Evolutionary conservation across 2,797 vertebrate species (phyloP).

Genomic region (Benthosema pterotum): DNA sequence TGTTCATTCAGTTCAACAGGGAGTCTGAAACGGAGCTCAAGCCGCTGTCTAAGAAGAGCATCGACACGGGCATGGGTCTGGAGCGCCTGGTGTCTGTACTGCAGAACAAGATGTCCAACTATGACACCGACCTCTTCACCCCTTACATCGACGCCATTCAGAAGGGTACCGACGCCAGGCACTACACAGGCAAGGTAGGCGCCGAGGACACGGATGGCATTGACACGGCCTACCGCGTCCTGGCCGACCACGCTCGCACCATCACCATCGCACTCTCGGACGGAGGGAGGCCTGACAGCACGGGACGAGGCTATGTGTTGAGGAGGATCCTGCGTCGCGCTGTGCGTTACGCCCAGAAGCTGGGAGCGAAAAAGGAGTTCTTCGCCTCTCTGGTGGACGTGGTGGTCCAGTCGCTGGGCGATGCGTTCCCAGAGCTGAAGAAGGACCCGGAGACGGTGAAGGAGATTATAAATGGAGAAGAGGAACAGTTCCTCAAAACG

Average conservation of each 20-base stretch:
- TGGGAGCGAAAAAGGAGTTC: constrained; percentile 85
- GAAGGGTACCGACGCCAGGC: constrained; percentile 86
- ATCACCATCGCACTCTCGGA: constrained; percentile 88
- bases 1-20: constrained; percentile 92
- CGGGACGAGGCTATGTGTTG: constrained; percentile 87
- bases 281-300: constrained; percentile 87
- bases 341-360: constrained; percentile 81
- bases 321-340: constrained; percentile 88
- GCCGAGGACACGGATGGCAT: constrained; percentile 84
- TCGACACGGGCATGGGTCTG: constrained; percentile 90
- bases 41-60: constrained; percentile 88
- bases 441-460: constrained; percentile 90
- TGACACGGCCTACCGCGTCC: constrained; percentile 90
- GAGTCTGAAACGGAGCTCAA: constrained; percentile 84
- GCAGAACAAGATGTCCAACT: constrained; percentile 92
- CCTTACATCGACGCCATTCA: constrained; percentile 90
- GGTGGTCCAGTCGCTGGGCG: constrained; percentile 87
- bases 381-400: constrained; percentile 88
- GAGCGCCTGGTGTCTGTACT: constrained; percentile 88
- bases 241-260: constrained; percentile 88
- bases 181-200: constrained; percentile 84
- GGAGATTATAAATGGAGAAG: constrained; percentile 89
- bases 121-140: constrained; percentile 88
- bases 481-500: constrained; percentile 88
- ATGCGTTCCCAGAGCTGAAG: constrained; percentile 87